Evolutionary conservation across 2,113 vertebrate species (phyloP).

Genomic region (Gallinago paraguaiae): DNA sequence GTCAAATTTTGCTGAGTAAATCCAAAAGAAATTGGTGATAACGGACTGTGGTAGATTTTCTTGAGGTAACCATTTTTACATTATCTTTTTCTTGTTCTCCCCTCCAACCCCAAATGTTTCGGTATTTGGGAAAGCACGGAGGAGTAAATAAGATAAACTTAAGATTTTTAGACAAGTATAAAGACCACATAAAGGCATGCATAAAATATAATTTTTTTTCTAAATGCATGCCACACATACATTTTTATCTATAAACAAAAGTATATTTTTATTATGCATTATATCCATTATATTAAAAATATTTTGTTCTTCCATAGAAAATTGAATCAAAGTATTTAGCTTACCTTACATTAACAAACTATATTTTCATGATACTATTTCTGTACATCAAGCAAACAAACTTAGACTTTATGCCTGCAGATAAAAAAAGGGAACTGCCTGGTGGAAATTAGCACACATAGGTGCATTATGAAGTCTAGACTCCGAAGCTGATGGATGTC

Average conservation of each 20-base stretch:
- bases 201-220: neutral
- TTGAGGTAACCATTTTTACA: slow-evolving; percentile 23
- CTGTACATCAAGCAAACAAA: neutral
- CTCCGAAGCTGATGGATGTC: neutral
- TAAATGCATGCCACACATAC: neutral
- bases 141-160: neutral
- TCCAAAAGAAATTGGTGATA: slow-evolving; percentile 4
- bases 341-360: neutral
- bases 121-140: neutral
- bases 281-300: neutral
- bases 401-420: neutral
- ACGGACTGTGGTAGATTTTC: neutral
- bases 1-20: slow-evolving; percentile 35
- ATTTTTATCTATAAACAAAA: no score
- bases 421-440: neutral
- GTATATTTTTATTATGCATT: no score
- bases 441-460: neutral
- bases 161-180: neutral
- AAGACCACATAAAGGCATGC: neutral
- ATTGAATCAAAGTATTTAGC: neutral
- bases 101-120: neutral
- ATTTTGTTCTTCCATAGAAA: neutral
- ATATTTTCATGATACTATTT: neutral
- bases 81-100: neutral
- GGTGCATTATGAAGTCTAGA: neutral